phyloP scores from a whole-genome alignment of 2,888 invertebrate genomes.

The Euspilapteryx auroguttella region DNA sequence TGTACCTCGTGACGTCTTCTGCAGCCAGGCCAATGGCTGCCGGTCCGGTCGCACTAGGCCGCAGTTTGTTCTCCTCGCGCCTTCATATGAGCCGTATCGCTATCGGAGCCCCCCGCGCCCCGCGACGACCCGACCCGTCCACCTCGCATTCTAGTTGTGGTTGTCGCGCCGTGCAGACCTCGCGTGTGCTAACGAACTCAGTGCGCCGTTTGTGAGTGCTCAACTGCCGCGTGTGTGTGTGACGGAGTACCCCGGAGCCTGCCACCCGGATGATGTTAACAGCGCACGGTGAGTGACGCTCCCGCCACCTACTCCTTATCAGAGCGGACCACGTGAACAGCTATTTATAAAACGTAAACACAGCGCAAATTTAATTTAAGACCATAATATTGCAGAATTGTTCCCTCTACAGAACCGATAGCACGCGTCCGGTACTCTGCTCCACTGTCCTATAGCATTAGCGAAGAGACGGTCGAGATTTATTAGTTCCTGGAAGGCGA shows the following conservation, averaged over 20 bases:
- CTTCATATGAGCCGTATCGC: slow-evolving; percentile 50
- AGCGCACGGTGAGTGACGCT: slow-evolving; percentile 54
- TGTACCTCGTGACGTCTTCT: slow-evolving; percentile 38
- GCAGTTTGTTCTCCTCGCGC: slow-evolving; percentile 53
- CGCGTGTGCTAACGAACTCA: slow-evolving; percentile 54
- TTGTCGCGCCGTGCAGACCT: slow-evolving; percentile 57
- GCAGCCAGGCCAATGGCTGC: slow-evolving; percentile 39
- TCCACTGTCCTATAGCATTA: slow-evolving; percentile 33
- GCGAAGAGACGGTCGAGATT: slow-evolving; percentile 46
- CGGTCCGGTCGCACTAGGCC: slow-evolving; percentile 39
- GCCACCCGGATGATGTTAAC: slow-evolving; percentile 55
- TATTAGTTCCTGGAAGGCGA: slow-evolving; percentile 53
- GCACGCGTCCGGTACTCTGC: slow-evolving; percentile 24
- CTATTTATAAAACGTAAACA: slow-evolving; percentile 59
- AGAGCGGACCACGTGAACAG: slow-evolving; percentile 48
- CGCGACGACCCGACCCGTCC: slow-evolving; percentile 34
- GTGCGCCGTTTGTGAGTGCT: slow-evolving; percentile 61
- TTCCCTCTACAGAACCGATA: slow-evolving; percentile 28
- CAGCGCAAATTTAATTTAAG: slow-evolving; percentile 45
- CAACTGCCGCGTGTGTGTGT: slow-evolving; percentile 51
- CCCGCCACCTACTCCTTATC: slow-evolving; percentile 31
- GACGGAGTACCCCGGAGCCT: slow-evolving; percentile 44
- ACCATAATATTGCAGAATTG: slow-evolving; percentile 28
- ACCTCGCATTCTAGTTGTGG: slow-evolving; percentile 59
- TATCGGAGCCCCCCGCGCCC: slow-evolving; percentile 28